These are phyloP conservation scores for Aplodontia rufa DNA, from an alignment of 2,113 vertebrate genomes.

Conservation along the genomic window DNA sequence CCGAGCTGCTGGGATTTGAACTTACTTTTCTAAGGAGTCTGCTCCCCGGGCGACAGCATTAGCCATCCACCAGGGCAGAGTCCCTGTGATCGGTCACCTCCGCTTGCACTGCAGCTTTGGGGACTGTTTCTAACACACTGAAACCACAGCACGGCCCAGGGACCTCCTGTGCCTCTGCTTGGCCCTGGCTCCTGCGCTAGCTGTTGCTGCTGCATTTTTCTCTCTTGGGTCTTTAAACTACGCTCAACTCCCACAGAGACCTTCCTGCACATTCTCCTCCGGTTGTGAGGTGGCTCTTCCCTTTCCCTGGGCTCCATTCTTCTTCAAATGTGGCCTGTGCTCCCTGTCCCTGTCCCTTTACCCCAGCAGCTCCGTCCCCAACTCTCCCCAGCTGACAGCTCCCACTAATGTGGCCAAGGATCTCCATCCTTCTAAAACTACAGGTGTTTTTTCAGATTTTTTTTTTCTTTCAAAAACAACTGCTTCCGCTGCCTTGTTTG, in stretches of 20 bases:
- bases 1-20: no score
- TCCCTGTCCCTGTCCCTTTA: background rate
- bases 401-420: no score
- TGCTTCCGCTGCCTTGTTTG: accelerated
- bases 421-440: no score
- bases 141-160: no score
- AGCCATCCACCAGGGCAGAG: no score
- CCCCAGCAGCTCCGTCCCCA: no score
- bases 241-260: background rate
- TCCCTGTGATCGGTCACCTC: no score
- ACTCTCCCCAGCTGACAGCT: background rate
- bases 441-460: background rate
- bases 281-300: background rate
- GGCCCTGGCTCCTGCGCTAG: background rate
- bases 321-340: accelerated
- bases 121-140: no score
- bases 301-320: accelerated
- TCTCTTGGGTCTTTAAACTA: background rate
- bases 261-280: background rate
- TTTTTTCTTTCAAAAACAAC: background rate
- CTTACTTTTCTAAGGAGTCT: no score
- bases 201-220: background rate
- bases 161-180: background rate
- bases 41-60: no score
- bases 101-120: no score